These are phyloP conservation scores for Scopus umbretta DNA, from an alignment of 2,113 vertebrate genomes.

Conservation along the genomic window DNA sequence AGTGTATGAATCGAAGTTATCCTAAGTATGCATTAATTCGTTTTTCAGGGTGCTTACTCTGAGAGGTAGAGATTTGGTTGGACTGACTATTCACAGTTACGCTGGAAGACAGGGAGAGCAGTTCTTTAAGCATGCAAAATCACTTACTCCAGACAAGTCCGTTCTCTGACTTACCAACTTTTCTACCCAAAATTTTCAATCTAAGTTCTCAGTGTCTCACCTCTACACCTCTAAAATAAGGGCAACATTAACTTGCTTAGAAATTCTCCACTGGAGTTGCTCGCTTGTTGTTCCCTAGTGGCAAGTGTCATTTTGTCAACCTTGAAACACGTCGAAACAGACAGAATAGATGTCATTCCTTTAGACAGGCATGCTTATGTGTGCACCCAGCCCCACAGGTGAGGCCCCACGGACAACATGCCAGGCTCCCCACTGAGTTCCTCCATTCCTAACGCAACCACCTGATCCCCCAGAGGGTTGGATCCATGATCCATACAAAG, in stretches of 20 bases:
- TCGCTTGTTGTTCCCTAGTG: neutral
- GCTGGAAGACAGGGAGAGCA: neutral
- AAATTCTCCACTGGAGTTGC: neutral
- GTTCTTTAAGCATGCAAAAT: neutral
- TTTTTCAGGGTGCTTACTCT: neutral
- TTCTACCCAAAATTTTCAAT: neutral
- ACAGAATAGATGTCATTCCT: neutral
- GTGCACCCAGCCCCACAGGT: neutral
- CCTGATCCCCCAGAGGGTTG: no score
- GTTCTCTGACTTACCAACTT: neutral
- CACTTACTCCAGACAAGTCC: neutral
- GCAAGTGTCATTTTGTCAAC: neutral
- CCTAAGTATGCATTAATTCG: rapidly evolving
- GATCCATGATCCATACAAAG: neutral
- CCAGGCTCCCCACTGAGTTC: neutral
- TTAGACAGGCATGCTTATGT: neutral
- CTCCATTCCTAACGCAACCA: neutral
- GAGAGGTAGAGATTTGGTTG: neutral
- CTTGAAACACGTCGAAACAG: neutral
- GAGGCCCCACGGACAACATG: rapidly evolving
- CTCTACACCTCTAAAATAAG: neutral
- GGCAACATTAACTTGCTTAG: neutral
- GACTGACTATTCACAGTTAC: neutral
- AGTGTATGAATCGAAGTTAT: neutral
- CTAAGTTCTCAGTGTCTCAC: neutral